Conservation (phyloP, 1,140 invertebrate genomes). For the Tyrophagus putrescentiae region DNA sequence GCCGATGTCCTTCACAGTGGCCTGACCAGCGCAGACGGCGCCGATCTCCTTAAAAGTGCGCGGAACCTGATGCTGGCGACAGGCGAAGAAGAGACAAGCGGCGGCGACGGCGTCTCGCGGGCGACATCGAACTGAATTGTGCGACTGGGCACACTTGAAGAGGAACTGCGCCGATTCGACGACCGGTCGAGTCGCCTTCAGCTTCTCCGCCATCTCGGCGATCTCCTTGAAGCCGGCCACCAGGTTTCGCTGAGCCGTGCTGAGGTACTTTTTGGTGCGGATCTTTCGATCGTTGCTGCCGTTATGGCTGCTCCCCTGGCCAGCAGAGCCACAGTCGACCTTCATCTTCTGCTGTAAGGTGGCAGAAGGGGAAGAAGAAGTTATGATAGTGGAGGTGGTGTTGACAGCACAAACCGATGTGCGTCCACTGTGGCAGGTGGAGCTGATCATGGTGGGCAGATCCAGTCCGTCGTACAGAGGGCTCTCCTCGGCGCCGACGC, state of each 20-base stretch:
- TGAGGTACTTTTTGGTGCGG: conserved; percentile 1
- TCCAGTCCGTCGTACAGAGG: not conserved
- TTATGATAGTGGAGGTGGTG: too few relatives aligned
- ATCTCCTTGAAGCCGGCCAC: conserved; percentile 4
- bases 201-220: conserved; percentile 5
- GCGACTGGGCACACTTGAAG: conserved; percentile 71
- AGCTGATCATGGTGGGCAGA: not conserved
- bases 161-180: conserved; percentile 4
- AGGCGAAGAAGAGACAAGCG: conserved; percentile 94
- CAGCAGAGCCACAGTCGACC: not conserved
- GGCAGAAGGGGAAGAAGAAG: too few relatives aligned
- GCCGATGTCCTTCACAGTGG: conserved; percentile 90
- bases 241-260: not conserved
- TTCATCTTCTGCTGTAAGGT: not conserved
- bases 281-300: not conserved
- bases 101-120: conserved; percentile 94
- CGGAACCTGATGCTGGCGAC: conserved; percentile 89
- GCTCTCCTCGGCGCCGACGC: not conserved
- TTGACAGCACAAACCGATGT: too few relatives aligned
- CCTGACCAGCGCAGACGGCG: conserved; percentile 20
- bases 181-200: conserved; percentile 6
- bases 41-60: conserved; percentile 63
- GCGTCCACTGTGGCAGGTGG: not conserved
- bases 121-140: conserved; percentile 78
- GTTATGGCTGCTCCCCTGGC: not conserved